Evolutionary conservation across 2,113 vertebrate species (phyloP).

Genomic region (Azemiops feae): DNA sequence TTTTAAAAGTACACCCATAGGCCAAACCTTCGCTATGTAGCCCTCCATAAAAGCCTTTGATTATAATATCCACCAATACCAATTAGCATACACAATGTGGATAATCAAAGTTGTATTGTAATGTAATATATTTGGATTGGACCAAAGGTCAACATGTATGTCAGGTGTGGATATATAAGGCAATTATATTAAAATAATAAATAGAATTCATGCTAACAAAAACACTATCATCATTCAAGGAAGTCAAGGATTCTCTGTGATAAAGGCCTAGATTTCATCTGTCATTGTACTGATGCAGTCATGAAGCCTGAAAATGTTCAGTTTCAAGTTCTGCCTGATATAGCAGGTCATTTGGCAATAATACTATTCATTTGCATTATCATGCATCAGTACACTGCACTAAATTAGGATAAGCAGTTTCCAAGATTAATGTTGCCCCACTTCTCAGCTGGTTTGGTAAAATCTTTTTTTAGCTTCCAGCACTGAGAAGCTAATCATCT

Average conservation of each 20-base stretch:
- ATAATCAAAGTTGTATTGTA: no score
- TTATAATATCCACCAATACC: no score
- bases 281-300: not conserved
- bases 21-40: no score
- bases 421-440: conserved; percentile 57
- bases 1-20: not conserved
- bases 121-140: no score
- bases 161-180: not conserved
- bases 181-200: not conserved
- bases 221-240: not conserved
- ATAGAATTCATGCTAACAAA: conserved; percentile 10
- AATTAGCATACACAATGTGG: no score
- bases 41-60: no score
- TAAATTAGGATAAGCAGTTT: conserved; percentile 50
- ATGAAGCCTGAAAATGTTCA: not conserved
- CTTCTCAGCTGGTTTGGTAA: conserved; percentile 58
- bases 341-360: conserved; percentile 19
- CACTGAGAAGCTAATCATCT: conserved; percentile 61
- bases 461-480: conserved; percentile 56
- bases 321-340: conserved; percentile 3
- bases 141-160: no score
- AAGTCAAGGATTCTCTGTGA: conserved; percentile 3
- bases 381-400: conserved; percentile 40
- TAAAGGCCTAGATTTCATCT: not conserved
- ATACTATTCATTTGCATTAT: conserved; percentile 20